Conservation (phyloP, 2,113 vertebrate species). For the Pomatorhinus ruficollis region DNA sequence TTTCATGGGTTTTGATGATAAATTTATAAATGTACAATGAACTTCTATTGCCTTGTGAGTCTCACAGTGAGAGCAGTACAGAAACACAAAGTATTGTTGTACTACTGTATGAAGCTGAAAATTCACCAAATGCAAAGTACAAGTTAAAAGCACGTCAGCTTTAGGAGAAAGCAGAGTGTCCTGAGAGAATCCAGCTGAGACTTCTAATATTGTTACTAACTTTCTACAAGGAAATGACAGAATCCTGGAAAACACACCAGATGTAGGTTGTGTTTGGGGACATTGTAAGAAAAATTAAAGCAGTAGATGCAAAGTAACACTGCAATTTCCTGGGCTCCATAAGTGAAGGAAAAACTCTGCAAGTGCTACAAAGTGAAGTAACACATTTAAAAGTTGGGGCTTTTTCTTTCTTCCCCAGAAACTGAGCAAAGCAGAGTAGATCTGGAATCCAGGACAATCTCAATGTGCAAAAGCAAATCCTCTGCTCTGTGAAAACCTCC, state of each 20-base stretch:
- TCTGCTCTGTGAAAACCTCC: not conserved
- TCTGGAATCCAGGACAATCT: not conserved
- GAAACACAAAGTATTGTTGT: not conserved
- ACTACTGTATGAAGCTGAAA: not conserved
- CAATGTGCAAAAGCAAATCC: not conserved
- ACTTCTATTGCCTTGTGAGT: not conserved
- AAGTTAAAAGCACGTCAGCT: slow-evolving; percentile 41
- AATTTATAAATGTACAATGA: not conserved
- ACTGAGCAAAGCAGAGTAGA: not conserved
- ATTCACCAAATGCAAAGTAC: slow-evolving; percentile 28
- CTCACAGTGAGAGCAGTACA: not conserved
- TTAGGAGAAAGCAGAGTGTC: not conserved
- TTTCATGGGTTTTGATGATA: slow-evolving; percentile 20
- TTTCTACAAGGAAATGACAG: not conserved
- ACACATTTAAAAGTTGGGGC: not conserved
- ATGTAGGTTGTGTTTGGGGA: not conserved
- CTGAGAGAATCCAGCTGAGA: not conserved
- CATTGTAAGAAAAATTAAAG: not conserved
- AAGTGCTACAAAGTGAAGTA: not conserved
- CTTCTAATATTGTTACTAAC: not conserved
- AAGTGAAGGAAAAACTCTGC: not conserved
- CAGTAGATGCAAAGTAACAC: not conserved
- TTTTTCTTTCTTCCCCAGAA: not conserved
- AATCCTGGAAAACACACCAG: slow-evolving; percentile 15
- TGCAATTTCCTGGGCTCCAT: not conserved